Percentiles rank a stretch among this genome's conserved stretches.
Evolutionary conservation across 2,797 vertebrate genomes (phyloP).

Genomic region (Pygocentrus nattereri): DNA sequence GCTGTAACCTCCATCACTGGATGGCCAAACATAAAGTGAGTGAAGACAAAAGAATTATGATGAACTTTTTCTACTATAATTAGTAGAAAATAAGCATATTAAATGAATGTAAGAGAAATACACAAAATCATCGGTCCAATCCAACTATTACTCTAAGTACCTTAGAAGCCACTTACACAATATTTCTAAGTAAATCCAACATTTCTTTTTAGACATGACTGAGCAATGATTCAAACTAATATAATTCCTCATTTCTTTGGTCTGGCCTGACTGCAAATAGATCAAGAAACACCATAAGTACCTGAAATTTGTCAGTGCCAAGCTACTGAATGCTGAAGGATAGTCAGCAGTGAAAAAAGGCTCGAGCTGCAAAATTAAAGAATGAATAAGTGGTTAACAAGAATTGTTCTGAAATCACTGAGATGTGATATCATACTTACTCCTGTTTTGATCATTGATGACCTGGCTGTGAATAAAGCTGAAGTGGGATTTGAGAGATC

Average conservation of each 20-base stretch:
- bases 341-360: constrained; percentile 45
- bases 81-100: no score
- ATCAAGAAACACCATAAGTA: constrained; percentile 28
- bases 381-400: not conserved
- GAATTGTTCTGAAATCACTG: not conserved
- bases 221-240: not conserved
- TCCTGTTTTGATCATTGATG: constrained; percentile 20
- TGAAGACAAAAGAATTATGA: not conserved
- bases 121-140: no score
- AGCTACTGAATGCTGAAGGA: constrained; percentile 38
- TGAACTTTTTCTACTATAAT: no score
- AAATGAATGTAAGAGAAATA: no score
- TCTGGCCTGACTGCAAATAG: no score
- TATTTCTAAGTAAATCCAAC: no score
- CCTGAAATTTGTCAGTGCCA: constrained; percentile 63
- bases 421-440: constrained; percentile 51
- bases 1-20: constrained; percentile 52
- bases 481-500: constrained; percentile 55
- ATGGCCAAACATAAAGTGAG: not conserved
- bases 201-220: not conserved
- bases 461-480: constrained; percentile 43
- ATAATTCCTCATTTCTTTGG: no score
- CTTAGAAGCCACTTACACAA: no score
- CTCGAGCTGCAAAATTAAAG: constrained; percentile 57
- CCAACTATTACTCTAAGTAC: no score